phyloP scores from a whole-genome alignment of 2,113 vertebrate species.

The Mustelus asterias region DNA sequence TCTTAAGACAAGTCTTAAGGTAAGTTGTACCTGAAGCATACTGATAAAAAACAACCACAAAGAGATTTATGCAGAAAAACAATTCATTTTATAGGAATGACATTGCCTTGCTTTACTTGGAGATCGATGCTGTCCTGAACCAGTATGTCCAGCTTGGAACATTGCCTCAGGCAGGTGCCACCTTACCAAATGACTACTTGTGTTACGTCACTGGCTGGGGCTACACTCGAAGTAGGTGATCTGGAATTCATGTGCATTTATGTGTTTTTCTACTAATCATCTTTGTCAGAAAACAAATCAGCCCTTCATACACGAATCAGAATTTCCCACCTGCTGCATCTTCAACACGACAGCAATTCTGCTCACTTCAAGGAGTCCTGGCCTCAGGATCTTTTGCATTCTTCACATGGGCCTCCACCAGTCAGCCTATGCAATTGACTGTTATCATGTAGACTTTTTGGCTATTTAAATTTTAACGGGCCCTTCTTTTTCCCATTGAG shows the following conservation, averaged over 20 bases:
- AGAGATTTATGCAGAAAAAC: background rate
- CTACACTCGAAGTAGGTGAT: slow-evolving; percentile 67
- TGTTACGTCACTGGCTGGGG: slow-evolving; percentile 89
- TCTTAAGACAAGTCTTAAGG: background rate
- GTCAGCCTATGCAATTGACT: background rate
- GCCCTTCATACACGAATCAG: background rate
- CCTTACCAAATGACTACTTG: slow-evolving; percentile 66
- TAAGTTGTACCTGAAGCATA: background rate
- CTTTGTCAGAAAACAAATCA: background rate
- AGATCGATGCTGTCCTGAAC: slow-evolving; percentile 60
- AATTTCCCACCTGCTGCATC: background rate
- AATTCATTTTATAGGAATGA: slow-evolving; percentile 59
- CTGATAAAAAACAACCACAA: background rate
- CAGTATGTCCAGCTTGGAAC: slow-evolving; percentile 61
- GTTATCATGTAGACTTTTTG: background rate
- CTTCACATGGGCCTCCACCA: background rate
- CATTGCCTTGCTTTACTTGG: slow-evolving; percentile 73
- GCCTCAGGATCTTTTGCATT: background rate
- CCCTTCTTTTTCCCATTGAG: background rate
- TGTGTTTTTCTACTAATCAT: background rate
- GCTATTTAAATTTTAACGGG: background rate
- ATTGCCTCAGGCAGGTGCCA: slow-evolving; percentile 59
- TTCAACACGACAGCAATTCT: background rate
- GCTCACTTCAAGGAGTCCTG: background rate
- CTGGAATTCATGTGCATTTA: background rate